phyloP scores from a whole-genome alignment of 2,113 vertebrate species.

The Salvator merianae region DNA sequence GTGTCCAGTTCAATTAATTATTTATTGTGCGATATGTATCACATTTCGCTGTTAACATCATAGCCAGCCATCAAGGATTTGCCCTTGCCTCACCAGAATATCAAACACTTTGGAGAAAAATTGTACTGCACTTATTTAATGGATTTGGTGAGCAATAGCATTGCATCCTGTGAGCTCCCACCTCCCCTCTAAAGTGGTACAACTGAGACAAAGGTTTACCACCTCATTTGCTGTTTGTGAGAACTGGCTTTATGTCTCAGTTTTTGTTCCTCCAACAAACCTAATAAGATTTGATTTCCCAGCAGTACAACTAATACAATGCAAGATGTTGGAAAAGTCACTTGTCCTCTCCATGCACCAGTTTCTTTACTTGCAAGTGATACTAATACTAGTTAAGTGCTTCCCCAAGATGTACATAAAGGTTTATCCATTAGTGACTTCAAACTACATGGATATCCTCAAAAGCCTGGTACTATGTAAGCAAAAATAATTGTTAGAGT shows the following conservation, averaged over 20 bases:
- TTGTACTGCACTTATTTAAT: background rate
- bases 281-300: conserved; percentile 40
- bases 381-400: conserved; percentile 28
- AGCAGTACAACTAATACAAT: conserved; percentile 31
- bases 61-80: background rate
- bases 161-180: background rate
- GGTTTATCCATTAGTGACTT: conserved; percentile 63
- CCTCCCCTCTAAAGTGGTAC: background rate
- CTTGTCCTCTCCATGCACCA: conserved; percentile 49
- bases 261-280: conserved; percentile 25
- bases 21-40: background rate
- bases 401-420: conserved; percentile 48
- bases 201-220: background rate
- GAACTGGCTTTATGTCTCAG: conserved; percentile 15
- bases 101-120: background rate
- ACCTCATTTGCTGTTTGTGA: conserved; percentile 1
- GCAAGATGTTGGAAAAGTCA: conserved; percentile 13
- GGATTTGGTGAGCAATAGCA: background rate
- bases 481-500: conserved; percentile 61
- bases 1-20: background rate
- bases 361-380: conserved; percentile 34
- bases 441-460: conserved; percentile 50
- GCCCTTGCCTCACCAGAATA: background rate
- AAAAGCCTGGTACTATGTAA: conserved; percentile 57
- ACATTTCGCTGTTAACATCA: background rate